Conservation (phyloP, 2,797 vertebrate species). For the Chelon labrosus region DNA sequence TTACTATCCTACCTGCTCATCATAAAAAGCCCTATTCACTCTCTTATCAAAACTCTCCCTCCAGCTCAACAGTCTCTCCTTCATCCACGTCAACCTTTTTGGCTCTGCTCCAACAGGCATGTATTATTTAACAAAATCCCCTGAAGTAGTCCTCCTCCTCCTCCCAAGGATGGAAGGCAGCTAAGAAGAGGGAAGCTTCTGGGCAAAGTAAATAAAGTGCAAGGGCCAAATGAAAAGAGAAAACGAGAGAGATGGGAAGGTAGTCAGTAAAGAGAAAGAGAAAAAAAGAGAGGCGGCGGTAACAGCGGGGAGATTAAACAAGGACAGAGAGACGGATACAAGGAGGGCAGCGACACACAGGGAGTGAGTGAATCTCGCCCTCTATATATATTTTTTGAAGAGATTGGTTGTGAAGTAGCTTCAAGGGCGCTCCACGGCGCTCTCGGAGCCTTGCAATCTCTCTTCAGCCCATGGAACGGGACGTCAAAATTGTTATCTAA, state of each 20-base stretch:
- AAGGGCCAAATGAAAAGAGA: background rate
- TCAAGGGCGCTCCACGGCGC: background rate
- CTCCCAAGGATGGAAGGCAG: conserved; percentile 1
- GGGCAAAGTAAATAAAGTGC: background rate
- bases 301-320: background rate
- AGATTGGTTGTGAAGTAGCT: conserved; percentile 7
- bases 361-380: fast-evolving
- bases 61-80: conserved; percentile 53
- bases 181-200: background rate
- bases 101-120: conserved; percentile 44
- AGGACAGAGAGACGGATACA: background rate
- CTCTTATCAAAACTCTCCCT: conserved; percentile 62
- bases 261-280: background rate
- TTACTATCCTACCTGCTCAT: conserved; percentile 36
- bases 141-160: conserved; percentile 42
- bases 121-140: conserved; percentile 69
- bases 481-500: background rate
- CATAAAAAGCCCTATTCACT: conserved; percentile 53
- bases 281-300: background rate
- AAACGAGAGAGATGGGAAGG: background rate
- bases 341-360: background rate
- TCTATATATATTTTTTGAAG: conserved; percentile 15
- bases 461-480: conserved; percentile 2
- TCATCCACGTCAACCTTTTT: conserved; percentile 56
- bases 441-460: background rate